These are phyloP conservation scores for Zeus faber DNA, from an alignment of 2,113 vertebrate genomes.

Conservation along the genomic window DNA sequence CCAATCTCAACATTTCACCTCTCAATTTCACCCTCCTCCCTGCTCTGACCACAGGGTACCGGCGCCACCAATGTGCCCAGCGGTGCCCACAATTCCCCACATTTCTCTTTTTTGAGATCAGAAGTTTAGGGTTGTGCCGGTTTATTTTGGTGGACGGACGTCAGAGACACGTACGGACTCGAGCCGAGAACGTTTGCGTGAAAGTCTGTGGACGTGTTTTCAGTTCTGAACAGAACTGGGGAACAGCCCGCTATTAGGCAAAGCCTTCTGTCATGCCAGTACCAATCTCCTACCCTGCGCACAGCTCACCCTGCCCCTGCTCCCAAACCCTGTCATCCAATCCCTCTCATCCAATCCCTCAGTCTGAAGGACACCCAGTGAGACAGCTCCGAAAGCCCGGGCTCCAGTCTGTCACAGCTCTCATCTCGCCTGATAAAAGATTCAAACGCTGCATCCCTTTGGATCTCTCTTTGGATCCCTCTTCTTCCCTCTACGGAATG, in stretches of 20 bases:
- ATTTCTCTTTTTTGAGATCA: no score
- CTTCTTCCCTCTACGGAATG: no score
- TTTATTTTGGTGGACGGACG: neutral
- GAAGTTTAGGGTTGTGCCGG: no score
- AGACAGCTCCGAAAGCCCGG: conserved; percentile 48
- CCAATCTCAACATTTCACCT: no score
- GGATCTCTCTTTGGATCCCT: no score
- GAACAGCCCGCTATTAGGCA: conserved; percentile 65
- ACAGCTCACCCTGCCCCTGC: conserved; percentile 25
- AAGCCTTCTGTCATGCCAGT: conserved; percentile 66
- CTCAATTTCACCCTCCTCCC: neutral
- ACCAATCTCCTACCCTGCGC: conserved; percentile 16
- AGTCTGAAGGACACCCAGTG: conserved; percentile 62
- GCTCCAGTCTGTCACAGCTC: conserved; percentile 49
- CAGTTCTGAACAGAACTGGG: conserved; percentile 19
- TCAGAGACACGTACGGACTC: conserved; percentile 26
- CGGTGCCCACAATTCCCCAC: neutral
- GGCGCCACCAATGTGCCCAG: conserved; percentile 55
- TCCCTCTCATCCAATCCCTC: conserved; percentile 55
- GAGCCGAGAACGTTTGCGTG: neutral
- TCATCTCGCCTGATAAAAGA: no score
- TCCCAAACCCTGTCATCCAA: conserved; percentile 48
- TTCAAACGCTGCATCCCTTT: no score
- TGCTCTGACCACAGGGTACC: conserved; percentile 31
- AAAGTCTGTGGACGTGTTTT: neutral